Evolutionary conservation across 2,888 invertebrate species (phyloP), one percentile per base, ranked within the genome.

Genomic region (Limnephilus rhombicus): DNA sequence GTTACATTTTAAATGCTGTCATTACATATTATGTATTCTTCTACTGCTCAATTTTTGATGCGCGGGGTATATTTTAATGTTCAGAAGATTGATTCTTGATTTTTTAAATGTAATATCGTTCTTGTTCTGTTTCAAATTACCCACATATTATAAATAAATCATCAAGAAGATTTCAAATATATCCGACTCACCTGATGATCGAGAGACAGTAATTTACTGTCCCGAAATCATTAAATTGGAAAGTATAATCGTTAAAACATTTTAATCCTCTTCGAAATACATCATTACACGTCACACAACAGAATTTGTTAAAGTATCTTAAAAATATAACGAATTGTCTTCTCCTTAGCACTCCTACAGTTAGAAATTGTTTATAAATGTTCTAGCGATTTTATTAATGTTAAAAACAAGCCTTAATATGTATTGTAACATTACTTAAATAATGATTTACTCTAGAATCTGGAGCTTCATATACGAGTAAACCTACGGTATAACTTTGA

Each of bases 331-430:
- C 82, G 12, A 68, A 83, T 83, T 11, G 34, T 83, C 82, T 83
- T 34, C 31, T 83, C 4, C 24, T 68, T 68, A 34, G 31, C 68
- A 68, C 68, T 68, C 68, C 68, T 37, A 83, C 24, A 15, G 15
- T 37, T 83, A 83, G 34, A 83, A 83, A 83, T 83, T 83, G 82
- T 83, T 83, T 83, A 83, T 34, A 83, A 83, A 41, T 18, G n/a
- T 85, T 41, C 41, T 41, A 41, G 37, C 37, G 41, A 85, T 41
- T 85, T 85, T 45, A 85, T 41, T 34, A 85, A 41, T 85, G 37
- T 85, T 85, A 24, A 41, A 85, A 85, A 85, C 41, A 85, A 85
- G 85, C 85, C 85, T 85, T 85, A 85, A 85, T 85, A 85, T 18
- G 82, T 34, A 83, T 37, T 68, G 24, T 83, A 83, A 83, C 82